Percentiles rank a stretch among this genome's conserved stretches.
Evolutionary conservation across 2,888 invertebrate genomes (phyloP).

Genomic region (Dryobotodes eremita): DNA sequence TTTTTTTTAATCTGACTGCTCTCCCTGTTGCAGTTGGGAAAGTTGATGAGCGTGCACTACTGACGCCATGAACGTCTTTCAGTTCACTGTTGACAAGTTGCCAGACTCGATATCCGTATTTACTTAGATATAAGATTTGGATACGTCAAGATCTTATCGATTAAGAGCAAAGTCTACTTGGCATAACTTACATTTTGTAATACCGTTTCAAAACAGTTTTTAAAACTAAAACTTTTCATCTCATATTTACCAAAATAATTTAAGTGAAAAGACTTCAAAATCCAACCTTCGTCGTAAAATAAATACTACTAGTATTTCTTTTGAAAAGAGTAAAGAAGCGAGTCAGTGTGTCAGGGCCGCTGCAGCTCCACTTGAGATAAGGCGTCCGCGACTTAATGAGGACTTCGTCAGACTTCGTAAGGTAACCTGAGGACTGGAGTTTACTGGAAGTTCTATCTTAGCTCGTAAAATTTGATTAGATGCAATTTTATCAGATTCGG

Average conservation of each 20-base stretch:
- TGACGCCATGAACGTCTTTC: background rate
- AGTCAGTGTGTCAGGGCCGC: constrained; percentile 83
- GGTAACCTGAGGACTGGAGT: constrained; percentile 44
- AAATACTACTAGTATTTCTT: constrained; percentile 49
- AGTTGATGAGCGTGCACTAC: background rate
- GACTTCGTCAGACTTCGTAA: constrained; percentile 62
- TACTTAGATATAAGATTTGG: too few relatives aligned
- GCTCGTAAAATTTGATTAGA: background rate
- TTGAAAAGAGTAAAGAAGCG: constrained; percentile 66
- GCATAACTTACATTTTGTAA: background rate
- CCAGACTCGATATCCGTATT: background rate
- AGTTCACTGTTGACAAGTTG: background rate
- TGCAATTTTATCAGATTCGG: too few relatives aligned
- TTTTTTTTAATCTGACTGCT: background rate
- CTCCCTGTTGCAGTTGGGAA: background rate
- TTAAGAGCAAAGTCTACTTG: background rate
- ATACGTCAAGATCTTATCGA: background rate
- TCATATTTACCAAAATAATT: constrained; percentile 41
- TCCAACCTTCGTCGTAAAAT: constrained; percentile 43
- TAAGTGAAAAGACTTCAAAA: constrained; percentile 26
- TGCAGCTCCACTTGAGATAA: constrained; percentile 72
- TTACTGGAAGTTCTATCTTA: background rate
- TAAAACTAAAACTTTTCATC: background rate
- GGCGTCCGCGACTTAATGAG: constrained; percentile 76
- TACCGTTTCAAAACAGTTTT: constrained; percentile 16